Base-by-base conservation (phyloP, 2,797 vertebrate genomes). In the Channa striata region DNA sequence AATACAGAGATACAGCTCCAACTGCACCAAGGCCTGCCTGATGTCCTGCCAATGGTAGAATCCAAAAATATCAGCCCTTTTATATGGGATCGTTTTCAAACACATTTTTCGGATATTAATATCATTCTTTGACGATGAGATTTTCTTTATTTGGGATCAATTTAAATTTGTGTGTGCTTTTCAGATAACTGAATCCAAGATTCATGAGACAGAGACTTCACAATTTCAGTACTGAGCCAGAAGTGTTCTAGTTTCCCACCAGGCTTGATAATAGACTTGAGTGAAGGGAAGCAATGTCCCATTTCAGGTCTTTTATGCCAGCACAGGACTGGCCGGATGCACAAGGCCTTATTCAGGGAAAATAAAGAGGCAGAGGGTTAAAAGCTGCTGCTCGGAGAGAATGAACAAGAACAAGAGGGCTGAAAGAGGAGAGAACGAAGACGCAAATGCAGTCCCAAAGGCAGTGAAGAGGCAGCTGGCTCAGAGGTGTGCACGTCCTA, bases 381-480 rank as follows among this genome's bases (percentile, higher is more conserved):
- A 74, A 42, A 71, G 70, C 50, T 70, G 59, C 59, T 48, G 70
- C 56, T 71, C 39, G 25, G 49, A 30, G 12, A 73, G 60, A 53
- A 46, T 46, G 48, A 59, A 51, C 36, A 74, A 54, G 36, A 74
- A 50, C 37, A 54, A 59, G 72, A 75, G 72, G 71, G 56, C 53
- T 58, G 50, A 77, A 68, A 58, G 71, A 63, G 47, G 47, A 67
- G 78, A 87, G 80, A 84, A 67, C 76, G 75, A 78, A 87, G 81
- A 86, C 0, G 72, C 52, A 76, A 63, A 86, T 78, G 73, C 70
- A 73, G 81, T 87, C 89, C 86, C 88, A 84, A 71, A 91, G 89
- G 90, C 82, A 84, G 76, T 17, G 65, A 88, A 80, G 89, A 93
- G 86, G 89, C 91, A 93, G 89, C 92, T 93, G 92, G 91, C 89